Base-by-base conservation (phyloP, 2,888 invertebrate species). In the Drosophila cracens region DNA sequence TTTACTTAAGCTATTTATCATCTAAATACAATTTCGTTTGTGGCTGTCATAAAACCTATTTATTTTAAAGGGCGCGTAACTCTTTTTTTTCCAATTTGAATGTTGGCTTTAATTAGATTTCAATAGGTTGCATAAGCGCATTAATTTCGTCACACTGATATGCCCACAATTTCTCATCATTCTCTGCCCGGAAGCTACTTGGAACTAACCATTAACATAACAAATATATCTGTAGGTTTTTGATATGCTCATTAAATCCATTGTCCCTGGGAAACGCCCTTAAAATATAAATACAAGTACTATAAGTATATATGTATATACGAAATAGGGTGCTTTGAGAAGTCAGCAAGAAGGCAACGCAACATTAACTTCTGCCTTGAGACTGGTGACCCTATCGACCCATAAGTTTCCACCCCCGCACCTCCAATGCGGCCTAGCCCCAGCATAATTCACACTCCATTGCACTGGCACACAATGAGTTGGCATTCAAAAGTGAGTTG, bases 401-500 rank as follows among this genome's bases (percentile, higher is more conserved):
- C 13, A 51, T 25, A 38, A 38, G 54, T 58, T 46, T 54, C 53
- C 38, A 34, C 52, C 48, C 52, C 8, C 18, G 16, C 4, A 13
- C 13, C 31, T 3, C 16, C 11, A 27, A 27, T 43, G 11, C 1
- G 11, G 51, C 48, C 75, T 29, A 34, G 51, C 66, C 67, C 71
- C 70, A 60, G 59, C 64, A 83, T 70, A 85, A 70, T 86, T 90
- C 84, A 86, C 90, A 90, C 90, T 74, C 58, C 72, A 86, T 71
- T 90, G 84, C 81, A 77, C 74, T 66, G 58, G 27, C 46, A 21
- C 46, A 64, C 54, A 66, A 58, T 76, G 61, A 52, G 63, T 53
- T 52, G 40, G 48, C 52, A 58, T 60, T 53, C 48, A 54, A 51
- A 70, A 71, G 38, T 61, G 40, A 72, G 63, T 43, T 25, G 64